Conservation (phyloP, 2,888 invertebrate species). For the Abscondita cerata region DNA sequence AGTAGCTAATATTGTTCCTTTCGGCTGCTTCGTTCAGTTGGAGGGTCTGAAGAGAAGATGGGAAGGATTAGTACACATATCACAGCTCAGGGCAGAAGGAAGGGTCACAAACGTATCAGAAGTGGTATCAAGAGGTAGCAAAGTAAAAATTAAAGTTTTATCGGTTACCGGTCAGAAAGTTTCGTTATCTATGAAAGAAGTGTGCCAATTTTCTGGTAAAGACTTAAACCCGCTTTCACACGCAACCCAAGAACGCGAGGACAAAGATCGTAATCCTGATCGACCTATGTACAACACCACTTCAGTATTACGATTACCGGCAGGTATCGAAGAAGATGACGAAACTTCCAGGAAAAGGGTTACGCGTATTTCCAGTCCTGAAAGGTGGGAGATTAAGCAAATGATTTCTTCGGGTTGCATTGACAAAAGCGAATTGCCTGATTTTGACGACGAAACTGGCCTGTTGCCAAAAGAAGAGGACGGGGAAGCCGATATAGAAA, state of each 20-base stretch:
- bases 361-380: constrained; percentile 93
- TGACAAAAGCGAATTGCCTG: constrained; percentile 92
- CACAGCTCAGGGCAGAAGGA: constrained; percentile 90
- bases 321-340: constrained; percentile 75
- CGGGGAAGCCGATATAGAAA: constrained; percentile 96
- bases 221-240: constrained; percentile 90
- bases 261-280: constrained; percentile 89
- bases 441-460: constrained; percentile 97
- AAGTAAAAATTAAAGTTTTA: constrained; percentile 90
- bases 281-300: constrained; percentile 74
- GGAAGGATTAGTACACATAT: constrained; percentile 98
- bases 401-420: constrained; percentile 94
- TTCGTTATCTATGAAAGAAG: constrained; percentile 97
- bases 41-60: constrained; percentile 88
- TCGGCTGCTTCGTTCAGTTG: constrained; percentile 97
- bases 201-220: constrained; percentile 92
- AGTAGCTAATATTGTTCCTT: constrained; percentile 95
- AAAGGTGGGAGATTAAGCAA: constrained; percentile 97
- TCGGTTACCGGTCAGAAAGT: constrained; percentile 94
- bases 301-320: constrained; percentile 56
- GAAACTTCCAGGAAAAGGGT: constrained; percentile 83
- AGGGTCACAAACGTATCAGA: constrained; percentile 94
- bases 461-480: constrained; percentile 89
- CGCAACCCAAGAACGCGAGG: constrained; percentile 70
- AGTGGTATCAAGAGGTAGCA: constrained; percentile 88